Evolutionary conservation across 2,888 invertebrate genomes (phyloP), one percentile per base, ranked within the genome.

Genomic region (Plagiodera versicolora): DNA sequence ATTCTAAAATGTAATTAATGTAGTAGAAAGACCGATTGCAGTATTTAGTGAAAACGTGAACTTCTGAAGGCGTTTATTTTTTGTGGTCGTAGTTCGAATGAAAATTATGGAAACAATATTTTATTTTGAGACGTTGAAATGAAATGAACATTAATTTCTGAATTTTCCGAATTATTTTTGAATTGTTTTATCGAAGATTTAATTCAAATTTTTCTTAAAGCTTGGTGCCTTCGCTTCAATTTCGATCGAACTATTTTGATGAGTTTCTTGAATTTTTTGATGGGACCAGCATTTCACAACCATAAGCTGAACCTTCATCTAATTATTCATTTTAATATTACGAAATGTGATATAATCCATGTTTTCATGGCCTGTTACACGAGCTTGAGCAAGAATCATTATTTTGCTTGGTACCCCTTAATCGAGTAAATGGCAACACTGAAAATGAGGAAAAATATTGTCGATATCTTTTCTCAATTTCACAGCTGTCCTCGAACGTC

Each of bases 171-270:
- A 28, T 28, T 6, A 28, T 28, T 4, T 28, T 28, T 28, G 9
- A 28, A 28, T 28, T 28, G 28, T 4, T 28, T n/a, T n/a, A n/a
- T 30, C 57, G 24, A 65, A 50, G 57, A 50, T 49, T 51, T 51
- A 53, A 56, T 45, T 19, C 35, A 51, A 20, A 17, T 55, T 49
- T 60, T 47, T 61, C 53, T 39, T 60, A 39, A 54, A 61, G 59
- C 65, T 65, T 59, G 65, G 70, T 70, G 70, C 68, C 70, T 70
- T 68, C 62, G 66, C 62, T 68, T 66, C 66, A 64, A 61, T 66
- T 61, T 64, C 52, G 32, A 32, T 11, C n/a, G n/a, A 52, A 52
- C 52, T 53, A 44, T 28, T 53, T 44, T 18, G 53, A 24, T 20
- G n/a, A 24, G 17, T 53, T 67, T 67, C 64, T 63, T 62, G 57